These are phyloP conservation scores for Meles meles DNA, from an alignment of 2,113 vertebrate genomes.

Conservation along the genomic window DNA sequence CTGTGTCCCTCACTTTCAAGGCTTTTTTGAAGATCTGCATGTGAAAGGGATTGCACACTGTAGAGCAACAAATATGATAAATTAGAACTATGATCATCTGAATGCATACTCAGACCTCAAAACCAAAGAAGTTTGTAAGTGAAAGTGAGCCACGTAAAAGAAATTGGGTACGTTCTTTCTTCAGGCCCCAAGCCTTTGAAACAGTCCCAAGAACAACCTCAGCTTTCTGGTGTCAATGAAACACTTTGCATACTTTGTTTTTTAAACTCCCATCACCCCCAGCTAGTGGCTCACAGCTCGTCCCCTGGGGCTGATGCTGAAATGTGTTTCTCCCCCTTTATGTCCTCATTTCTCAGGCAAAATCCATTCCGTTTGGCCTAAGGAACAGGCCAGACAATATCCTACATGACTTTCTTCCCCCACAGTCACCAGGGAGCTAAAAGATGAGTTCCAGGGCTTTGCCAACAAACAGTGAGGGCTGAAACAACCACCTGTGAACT, in stretches of 20 bases:
- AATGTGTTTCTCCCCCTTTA: not conserved
- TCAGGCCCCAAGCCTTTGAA: slow-evolving; percentile 28
- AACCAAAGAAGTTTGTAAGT: slow-evolving; percentile 16
- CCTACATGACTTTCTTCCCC: not conserved
- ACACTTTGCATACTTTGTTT: not conserved
- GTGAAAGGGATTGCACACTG: not conserved
- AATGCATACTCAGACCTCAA: not conserved
- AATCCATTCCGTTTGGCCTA: slow-evolving; percentile 52
- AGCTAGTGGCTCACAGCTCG: not conserved
- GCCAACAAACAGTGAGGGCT: not conserved
- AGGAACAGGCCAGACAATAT: slow-evolving; percentile 49
- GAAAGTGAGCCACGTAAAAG: not conserved
- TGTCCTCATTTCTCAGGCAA: slow-evolving; percentile 26
- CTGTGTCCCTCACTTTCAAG: not conserved
- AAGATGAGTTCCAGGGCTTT: slow-evolving; percentile 46
- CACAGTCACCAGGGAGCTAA: not conserved
- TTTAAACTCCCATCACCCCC: not conserved
- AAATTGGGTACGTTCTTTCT: not conserved
- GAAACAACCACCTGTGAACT: slow-evolving; percentile 49
- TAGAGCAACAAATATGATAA: not conserved
- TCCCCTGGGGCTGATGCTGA: slow-evolving; percentile 10
- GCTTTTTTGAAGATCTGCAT: not conserved
- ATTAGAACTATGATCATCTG: not conserved
- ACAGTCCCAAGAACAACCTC: slow-evolving; percentile 46
- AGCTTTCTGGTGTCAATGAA: slow-evolving; percentile 40